Evolutionary conservation across 1,140 invertebrate species (phyloP).

Genomic region (Drosophila truncata): DNA sequence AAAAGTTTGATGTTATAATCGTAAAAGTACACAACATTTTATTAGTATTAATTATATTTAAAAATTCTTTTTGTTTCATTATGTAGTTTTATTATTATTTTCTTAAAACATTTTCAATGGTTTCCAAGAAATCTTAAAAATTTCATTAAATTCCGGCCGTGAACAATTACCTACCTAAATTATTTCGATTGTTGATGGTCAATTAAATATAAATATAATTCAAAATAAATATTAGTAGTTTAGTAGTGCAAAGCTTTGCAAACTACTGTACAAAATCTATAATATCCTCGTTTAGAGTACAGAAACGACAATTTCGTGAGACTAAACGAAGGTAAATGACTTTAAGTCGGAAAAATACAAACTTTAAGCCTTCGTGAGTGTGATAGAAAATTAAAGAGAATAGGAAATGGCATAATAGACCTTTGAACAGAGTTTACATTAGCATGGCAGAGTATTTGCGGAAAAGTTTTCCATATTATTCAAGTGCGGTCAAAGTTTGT

Average conservation of each 20-base stretch:
- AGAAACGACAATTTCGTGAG: background rate
- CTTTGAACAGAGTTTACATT: background rate
- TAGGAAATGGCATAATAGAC: background rate
- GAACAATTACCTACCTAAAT: no score
- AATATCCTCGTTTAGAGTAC: background rate
- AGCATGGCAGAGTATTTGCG: background rate
- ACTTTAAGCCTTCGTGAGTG: background rate
- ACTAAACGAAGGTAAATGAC: background rate
- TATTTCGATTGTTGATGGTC: background rate
- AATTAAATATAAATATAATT: no score
- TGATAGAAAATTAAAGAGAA: background rate
- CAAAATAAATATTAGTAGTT: no score
- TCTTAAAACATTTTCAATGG: no score
- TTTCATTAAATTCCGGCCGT: no score
- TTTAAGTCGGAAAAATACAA: background rate
- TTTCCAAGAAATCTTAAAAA: no score
- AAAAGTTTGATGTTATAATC: no score
- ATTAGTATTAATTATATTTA: no score
- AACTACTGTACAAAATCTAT: background rate
- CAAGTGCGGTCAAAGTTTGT: constrained; percentile 31
- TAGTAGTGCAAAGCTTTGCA: no score
- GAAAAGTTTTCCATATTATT: constrained; percentile 26
- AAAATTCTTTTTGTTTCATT: no score
- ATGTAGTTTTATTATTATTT: no score
- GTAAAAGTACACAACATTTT: no score